phyloP scores from a whole-genome alignment of 2,888 invertebrate genomes.

The Amphipoea oculea region DNA sequence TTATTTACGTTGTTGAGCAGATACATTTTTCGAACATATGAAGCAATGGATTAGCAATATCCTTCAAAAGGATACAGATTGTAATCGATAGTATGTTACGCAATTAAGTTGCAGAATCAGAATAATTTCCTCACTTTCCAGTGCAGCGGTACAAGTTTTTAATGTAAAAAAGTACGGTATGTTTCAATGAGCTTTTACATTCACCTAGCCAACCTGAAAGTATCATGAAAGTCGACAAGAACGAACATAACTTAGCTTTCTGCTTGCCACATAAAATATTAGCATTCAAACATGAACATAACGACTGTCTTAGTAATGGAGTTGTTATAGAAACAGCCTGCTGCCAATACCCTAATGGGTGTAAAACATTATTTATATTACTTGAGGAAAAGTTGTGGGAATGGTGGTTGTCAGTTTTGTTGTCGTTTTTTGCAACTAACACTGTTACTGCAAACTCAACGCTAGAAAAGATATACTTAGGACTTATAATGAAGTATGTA shows the following conservation, averaged over 20 bases:
- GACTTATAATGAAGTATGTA: background rate
- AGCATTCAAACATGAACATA: constrained; percentile 55
- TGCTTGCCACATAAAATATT: constrained; percentile 71
- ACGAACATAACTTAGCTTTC: constrained; percentile 65
- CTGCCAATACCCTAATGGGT: background rate
- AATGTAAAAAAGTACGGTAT: constrained; percentile 5
- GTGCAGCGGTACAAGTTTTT: constrained; percentile 23
- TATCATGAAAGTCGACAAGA: constrained; percentile 71
- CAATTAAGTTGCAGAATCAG: background rate
- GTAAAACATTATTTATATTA: constrained; percentile 4
- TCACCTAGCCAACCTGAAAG: constrained; percentile 69
- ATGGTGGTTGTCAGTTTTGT: background rate
- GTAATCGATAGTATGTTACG: too few species aligned
- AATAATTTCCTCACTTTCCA: constrained; percentile 54
- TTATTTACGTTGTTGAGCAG: too few species aligned
- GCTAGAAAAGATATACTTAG: background rate
- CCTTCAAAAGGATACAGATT: background rate
- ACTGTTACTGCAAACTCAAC: background rate
- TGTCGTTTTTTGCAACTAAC: background rate
- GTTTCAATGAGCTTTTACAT: constrained; percentile 49
- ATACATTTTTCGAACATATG: too few species aligned
- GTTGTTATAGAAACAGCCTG: constrained; percentile 27
- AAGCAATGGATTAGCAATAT: background rate
- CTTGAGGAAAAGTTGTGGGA: constrained; percentile 15
- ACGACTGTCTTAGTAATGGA: constrained; percentile 30